Base-by-base conservation (phyloP, 2,113 vertebrate genomes). In the Tyrannus savana region DNA sequence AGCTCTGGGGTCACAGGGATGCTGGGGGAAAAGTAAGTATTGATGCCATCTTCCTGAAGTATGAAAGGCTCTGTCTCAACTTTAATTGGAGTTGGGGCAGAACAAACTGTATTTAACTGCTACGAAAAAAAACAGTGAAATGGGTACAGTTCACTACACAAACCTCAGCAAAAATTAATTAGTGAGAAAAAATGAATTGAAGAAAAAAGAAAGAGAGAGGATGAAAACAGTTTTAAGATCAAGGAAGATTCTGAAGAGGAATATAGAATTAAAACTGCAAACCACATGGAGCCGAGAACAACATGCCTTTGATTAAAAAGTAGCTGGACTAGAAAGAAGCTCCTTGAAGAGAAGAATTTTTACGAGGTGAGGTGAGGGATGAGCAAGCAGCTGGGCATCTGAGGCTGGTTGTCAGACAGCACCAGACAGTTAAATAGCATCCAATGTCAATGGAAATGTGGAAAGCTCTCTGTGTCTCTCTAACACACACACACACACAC, bases 291-390 rank as follows among this genome's bases (percentile, higher is more conserved):
- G 62, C n/a, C 23, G 24, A 58, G 77, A 84, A 94, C 49, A 94
- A 89, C 37, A 75, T 24, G 42, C 31, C 77, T 91, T 89, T 95
- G 64, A 75, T 72, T n/a, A 81, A 88, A 84, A 59, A 30, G 75
- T 15, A 59, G 12, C 68, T 81, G 83, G 27, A 81, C 74, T 80
- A 90, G 88, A 95, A 90, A 95, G 52, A 3, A 81, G 47, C 19
- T 90, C 88, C 84, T 86, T 95, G 72, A 88, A 39, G 85, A 37
- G 35, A 64, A 90, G 59, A 86, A 81, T 83, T 93, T 95, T 95
- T 90, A 78, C 0, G 9, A 90, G 76, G 59, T 74, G 64, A 42
- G 7, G 27, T 92, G 89, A 84, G 83, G 33, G 55, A 89, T 90
- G 91, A 97, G 64, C 72, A 86, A 95, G 72, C 94, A 77, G 56